Base-by-base conservation (phyloP, 2,888 invertebrate genomes). In the Drepanosiphum platanoidis region DNA sequence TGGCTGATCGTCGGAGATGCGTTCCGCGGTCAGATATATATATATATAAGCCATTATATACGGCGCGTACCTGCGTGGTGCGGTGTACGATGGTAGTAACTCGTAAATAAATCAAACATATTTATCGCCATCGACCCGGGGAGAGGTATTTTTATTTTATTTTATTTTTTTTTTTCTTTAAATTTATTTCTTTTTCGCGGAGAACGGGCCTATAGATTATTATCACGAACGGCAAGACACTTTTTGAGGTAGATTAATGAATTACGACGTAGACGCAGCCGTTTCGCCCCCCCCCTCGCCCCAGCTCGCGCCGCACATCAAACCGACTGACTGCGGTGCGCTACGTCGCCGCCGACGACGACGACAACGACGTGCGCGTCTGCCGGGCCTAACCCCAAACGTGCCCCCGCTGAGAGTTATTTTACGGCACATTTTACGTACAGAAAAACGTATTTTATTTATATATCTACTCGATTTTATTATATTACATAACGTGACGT, bases 221-320 rank as follows among this genome's bases (percentile, higher is more conserved):
- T 8, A 82, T 82, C 82, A 36, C 52, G 58, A 30, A 70, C n/a
- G n/a, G n/a, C 36, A 68, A 42, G 64, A 74, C 61, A 72, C 39
- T 82, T 70, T 61, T 72, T 64, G 81, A 74, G 74, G 61, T 64
- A 74, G 83, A 74, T 74, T 83, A 83, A 83, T 74, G 83, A 83
- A 83, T 71, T 82, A 71, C 39, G 71, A 66, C 32, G 66, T 42
- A 39, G 78, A 66, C 66, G 13, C 30, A 3, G 52, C 22, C 52
- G 52, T 22, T 3, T 52, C 18, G 22, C 13, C 30, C 30, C 13
- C 13, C 64, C 27, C 27, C 30, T 1, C 27, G 0, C 64, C n/a
- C n/a, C n/a, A n/a, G n/a, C n/a, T n/a, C n/a, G n/a, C n/a, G n/a
- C n/a, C n/a, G n/a, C n/a, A n/a, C n/a, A n/a, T n/a, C n/a, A n/a